These are phyloP conservation scores for Chinchilla lanigera DNA, from an alignment of 2,113 vertebrate genomes.

Conservation along the genomic window DNA sequence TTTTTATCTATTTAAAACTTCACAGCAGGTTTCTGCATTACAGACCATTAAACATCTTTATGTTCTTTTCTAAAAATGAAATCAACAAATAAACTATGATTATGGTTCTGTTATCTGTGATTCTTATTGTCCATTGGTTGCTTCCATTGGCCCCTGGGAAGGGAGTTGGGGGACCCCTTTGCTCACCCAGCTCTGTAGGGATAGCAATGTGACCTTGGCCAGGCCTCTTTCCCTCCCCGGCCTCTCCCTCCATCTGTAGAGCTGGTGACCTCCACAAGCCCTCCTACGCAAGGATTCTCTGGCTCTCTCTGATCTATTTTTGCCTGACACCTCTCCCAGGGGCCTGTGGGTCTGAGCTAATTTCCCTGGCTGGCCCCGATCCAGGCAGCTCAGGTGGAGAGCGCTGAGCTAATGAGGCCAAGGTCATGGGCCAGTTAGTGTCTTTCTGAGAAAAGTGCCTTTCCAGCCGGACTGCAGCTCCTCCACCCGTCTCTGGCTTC, in stretches of 20 bases:
- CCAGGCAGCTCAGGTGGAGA: constrained; percentile 78
- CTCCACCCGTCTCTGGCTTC: neutral
- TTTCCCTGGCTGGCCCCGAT: constrained; percentile 68
- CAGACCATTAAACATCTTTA: neutral
- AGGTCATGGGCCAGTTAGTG: constrained; percentile 72
- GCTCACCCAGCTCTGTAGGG: neutral
- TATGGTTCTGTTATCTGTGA: neutral
- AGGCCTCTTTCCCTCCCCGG: neutral
- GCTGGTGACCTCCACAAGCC: neutral
- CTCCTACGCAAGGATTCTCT: constrained; percentile 56
- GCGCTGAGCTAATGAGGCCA: constrained; percentile 75
- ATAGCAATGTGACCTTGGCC: neutral
- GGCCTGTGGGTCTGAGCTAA: constrained; percentile 75
- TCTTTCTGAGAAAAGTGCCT: neutral
- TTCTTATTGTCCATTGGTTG: neutral
- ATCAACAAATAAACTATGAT: neutral
- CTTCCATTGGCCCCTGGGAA: neutral
- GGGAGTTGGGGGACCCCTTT: neutral
- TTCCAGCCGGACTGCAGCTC: neutral
- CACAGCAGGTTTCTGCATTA: neutral
- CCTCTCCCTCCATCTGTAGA: constrained; percentile 21
- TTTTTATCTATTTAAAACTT: neutral
- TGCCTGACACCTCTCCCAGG: constrained; percentile 69
- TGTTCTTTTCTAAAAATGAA: neutral
- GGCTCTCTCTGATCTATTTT: constrained; percentile 76